Base-by-base conservation (phyloP, 1,140 invertebrate genomes). In the Stratiolaelaps scimitus region DNA sequence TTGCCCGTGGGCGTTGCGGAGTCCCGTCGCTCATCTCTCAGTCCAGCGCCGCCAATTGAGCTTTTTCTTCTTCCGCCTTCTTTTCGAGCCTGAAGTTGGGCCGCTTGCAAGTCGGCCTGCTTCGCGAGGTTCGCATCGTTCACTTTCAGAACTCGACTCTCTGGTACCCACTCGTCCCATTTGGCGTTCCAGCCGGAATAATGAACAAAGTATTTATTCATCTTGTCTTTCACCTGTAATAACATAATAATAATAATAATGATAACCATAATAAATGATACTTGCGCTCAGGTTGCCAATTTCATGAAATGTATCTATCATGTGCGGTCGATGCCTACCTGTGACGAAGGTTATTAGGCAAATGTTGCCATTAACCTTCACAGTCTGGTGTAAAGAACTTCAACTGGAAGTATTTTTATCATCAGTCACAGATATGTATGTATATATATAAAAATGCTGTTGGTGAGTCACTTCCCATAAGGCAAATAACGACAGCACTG, bases 131-230 rank as follows among this genome's bases (percentile, higher is more conserved):
- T 94, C 5, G 84, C 82, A 69, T 95, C 90, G 76, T 91, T 96
- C 71, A 85, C 90, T 75, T 95, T 93, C 7, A 96, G 76, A 7
- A 97, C 89, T 75, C 92, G 76, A 71, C 83, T 87, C 76, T 96
- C 92, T 0, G 89, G 88, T 13, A 96, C 92, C 92, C 92, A 96
- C 78, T 97, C 93, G 74, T 97, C 92, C 93, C 92, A 96, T 89
- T 90, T 95, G 82, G 95, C 95, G 76, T 92, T 95, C 92, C 92
- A 96, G 7, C 92, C 92, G 72, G 89, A 89, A 78, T 97, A 96
- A 77, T 97, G 93, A 69, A 96, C 92, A 28, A 91, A 84, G 78
- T 95, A 96, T 74, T 87, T 85, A 2, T 89, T 80, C 75, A 85
- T 83, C 76, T 89, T 89, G 69, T 92, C 88, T 72, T 86, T 88